Base-by-base conservation (phyloP, 1,140 invertebrate genomes). In the Rhyacophila brunnea region DNA sequence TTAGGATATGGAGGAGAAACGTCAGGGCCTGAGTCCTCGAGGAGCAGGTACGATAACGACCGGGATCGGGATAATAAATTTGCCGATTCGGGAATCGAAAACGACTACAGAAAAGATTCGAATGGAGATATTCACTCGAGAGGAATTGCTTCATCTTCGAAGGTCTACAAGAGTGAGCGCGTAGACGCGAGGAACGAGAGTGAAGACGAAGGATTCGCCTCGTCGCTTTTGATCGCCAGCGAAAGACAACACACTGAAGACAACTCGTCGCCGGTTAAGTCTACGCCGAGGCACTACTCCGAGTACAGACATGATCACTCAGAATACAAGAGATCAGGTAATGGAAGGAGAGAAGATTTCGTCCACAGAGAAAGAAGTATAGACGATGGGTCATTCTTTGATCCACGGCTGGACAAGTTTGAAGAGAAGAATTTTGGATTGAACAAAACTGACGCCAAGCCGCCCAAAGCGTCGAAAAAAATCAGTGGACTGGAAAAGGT, bases 21-120 rank as follows among this genome's bases (percentile, higher is more conserved):
- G 51, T 82, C 73, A 60, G 71, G 73, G 46, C 73, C 71, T 45
- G 73, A 73, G 53, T 74, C 69, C 66, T 74, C 71, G 57, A 80
- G 70, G 45, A 72, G 70, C 56, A 73, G 74, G 62, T 75, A 71
- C 59, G 76, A 78, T 42, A 79, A 75, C 54, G 74, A 76, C 59
- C 68, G 72, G 5, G 85, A 85, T 55, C 68, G 72, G 2, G 85
- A 85, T 55, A 86, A 85, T 62, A 78, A 83, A 23, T 74, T 87
- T 15, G 87, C 86, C 2, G 88, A 90, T 73, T 90, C 88, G 1
- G 88, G 88, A 0, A 90, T 89, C 51, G 88, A 89, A 69, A 89
- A 89, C 62, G 87, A 90, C 65, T 88, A 88, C 63, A 79, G 86
- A 36, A 80, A 87, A 17, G 86, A 89, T 63, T 87, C 86, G 3